phyloP scores from a whole-genome alignment of 2,113 vertebrate genomes.

The Carassius carassius region DNA sequence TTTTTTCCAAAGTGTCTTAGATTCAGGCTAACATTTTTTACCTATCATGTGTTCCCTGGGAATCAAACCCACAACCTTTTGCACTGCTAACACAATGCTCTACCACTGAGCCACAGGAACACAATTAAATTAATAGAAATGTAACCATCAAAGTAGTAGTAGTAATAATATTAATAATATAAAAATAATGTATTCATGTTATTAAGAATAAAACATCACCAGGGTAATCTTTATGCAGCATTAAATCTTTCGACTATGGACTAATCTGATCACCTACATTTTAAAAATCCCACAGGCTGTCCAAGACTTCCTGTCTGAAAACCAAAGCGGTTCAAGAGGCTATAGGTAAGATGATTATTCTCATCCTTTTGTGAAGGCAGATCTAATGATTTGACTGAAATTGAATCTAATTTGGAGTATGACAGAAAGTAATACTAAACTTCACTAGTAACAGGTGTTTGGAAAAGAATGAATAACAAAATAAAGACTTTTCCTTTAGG shows the following conservation, averaged over 20 bases:
- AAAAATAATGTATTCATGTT: neutral
- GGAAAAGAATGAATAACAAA: neutral
- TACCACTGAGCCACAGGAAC: no score
- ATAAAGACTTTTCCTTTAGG: neutral
- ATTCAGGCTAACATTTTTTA: no score
- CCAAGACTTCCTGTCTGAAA: constrained; percentile 83
- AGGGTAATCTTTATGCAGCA: neutral
- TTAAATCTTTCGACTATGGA: neutral
- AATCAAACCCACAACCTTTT: no score
- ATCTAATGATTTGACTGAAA: neutral
- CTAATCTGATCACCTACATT: neutral
- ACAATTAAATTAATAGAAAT: no score
- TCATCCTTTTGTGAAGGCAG: neutral
- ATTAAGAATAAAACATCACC: neutral
- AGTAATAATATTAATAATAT: neutral
- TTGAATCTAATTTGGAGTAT: neutral
- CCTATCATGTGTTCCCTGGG: no score
- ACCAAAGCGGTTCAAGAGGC: constrained; percentile 72
- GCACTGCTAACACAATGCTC: no score
- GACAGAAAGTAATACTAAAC: neutral
- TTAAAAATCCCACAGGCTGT: constrained; percentile 74
- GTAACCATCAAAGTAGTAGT: no score
- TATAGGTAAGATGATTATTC: constrained; percentile 78
- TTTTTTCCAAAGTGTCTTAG: no score
- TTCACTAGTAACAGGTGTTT: neutral